Evolutionary conservation across 2,113 vertebrate species (phyloP), one percentile per base, ranked within the genome.

Genomic region (Phyllopteryx taeniolatus): DNA sequence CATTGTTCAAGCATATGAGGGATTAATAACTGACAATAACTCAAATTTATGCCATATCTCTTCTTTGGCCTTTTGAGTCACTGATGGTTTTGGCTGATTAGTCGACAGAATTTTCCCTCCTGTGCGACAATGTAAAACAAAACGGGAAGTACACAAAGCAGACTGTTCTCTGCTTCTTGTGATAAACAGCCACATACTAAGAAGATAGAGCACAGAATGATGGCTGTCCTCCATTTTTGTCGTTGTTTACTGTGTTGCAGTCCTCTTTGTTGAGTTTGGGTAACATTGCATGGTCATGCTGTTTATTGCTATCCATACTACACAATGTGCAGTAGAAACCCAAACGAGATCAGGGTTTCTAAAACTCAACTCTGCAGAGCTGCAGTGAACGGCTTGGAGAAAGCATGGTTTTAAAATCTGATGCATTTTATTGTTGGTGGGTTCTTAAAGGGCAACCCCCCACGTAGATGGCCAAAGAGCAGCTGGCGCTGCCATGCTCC

Each of bases 401-500:
- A 65, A 65, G 14, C 20, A 14, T 3, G 22, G 31, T 31, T 35
- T 72, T 80, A 70, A 75, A 80, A 71, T 75, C 71, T 54, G 71
- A 73, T 80, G 70, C 71, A 71, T 85, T 81, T 60, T 80, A 78
- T 76, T 78, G 20, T 17, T 47, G 13, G n/a, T 66, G 74, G 74
- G 82, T 90, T 78, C 76, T 83, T 83, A 74, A 83, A 76, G 79
- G 1, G 22, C 77, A 86, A 79, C 67, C 84, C 64, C 17, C 87
- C 85, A 85, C 87, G 89, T 73, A 79, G 76, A 72, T 14, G 73
- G 79, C 86, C 85, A 51, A 53, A 70, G 54, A 77, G 79, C 91
- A 91, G 88, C 90, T 90, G 86, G 87, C 76, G 76, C 67, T 68
- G 68, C 81, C 78, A 59, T 20, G 70, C 73, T 84, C 85, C 79